Base-by-base conservation (phyloP, 2,113 vertebrate species). In the Pygoscelis antarcticus region DNA sequence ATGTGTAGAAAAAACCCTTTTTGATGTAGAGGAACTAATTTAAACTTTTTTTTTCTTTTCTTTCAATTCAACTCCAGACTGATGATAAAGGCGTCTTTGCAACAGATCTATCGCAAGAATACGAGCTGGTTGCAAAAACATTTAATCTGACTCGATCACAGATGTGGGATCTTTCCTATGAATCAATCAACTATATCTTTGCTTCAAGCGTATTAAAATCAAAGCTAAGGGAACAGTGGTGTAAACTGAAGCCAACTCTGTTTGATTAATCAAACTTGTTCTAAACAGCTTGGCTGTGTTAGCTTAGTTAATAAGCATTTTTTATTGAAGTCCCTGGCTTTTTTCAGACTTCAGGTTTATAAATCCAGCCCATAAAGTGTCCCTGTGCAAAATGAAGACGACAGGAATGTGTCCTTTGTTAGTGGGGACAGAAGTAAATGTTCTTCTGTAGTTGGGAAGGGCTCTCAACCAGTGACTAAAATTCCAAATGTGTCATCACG, bases 1-100 rank as follows among this genome's bases (percentile, higher is more conserved):
- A 49, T 13, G 13, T 51, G 11, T 55, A 61, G 44, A 34, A 72
- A 70, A 34, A 25, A 1, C 0, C 2, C 6, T 38, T 83, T 64
- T 58, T 80, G 23, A 66, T 55, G 10, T 8, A 68, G 51, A 87
- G 8, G 26, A 66, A 94, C 40, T 89, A 88, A 96, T 57, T 55
- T 19, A 38, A 84, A 29, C 36, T 64, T 61, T 51, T 68, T 89
- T 70, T 87, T 93, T 38, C 40, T 83, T 61, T 95, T 81, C 60
- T 96, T 93, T 52, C 42, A 27, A 85, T 96, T 40, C 19, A 72
- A 95, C 83, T 90, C 47, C 97, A 99, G 99, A 99, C 99, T 2
- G 99, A 99, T 70, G 99, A 99, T 96, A 99, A 99, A 96, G 99
- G 99, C 11, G 98, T 99, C 85, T 99, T 99, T 97, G 98, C 98